A percentile compares a stretch with the other conserved stretches of the same genome.
phyloP scores from a whole-genome alignment of 2,888 invertebrate genomes.

The Pantelozetes paolii region DNA sequence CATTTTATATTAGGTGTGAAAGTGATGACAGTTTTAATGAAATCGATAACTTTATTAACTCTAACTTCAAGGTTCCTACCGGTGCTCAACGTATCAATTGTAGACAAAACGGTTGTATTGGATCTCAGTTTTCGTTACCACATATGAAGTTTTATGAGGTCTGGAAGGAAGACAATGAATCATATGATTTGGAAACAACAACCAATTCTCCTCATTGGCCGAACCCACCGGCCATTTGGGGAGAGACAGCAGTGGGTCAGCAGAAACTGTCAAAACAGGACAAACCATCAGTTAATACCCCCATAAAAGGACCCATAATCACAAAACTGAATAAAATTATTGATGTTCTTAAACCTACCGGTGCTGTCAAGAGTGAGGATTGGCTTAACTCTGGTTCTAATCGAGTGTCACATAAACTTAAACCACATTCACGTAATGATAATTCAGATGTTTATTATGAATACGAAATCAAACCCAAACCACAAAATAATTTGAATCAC shows the following conservation, averaged over 20 bases:
- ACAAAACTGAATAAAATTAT: constrained; percentile 24
- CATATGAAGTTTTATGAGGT: constrained; percentile 15
- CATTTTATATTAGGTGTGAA: not conserved
- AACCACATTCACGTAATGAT: not conserved
- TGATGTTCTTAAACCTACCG: not conserved
- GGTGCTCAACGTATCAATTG: not conserved
- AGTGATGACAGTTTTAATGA: not conserved
- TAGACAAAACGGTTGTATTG: not conserved
- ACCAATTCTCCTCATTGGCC: constrained; percentile 15
- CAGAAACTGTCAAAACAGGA: not conserved
- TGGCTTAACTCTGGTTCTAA: not conserved
- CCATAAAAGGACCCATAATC: not conserved
- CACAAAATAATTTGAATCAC: not conserved
- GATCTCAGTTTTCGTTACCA: constrained; percentile 9
- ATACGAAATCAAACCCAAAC: not conserved
- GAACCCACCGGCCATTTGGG: constrained; percentile 28
- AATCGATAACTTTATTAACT: not conserved
- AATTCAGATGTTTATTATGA: not conserved
- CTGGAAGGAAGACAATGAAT: constrained; percentile 12
- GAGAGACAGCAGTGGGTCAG: not conserved
- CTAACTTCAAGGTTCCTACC: not conserved
- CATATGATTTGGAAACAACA: not conserved
- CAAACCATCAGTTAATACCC: not conserved
- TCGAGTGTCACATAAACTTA: not conserved
- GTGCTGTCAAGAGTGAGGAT: not conserved